Percentiles rank a stretch among this genome's conserved stretches.
Evolutionary conservation across 1,140 invertebrate species (phyloP).

Genomic region (Danaus plexippus): DNA sequence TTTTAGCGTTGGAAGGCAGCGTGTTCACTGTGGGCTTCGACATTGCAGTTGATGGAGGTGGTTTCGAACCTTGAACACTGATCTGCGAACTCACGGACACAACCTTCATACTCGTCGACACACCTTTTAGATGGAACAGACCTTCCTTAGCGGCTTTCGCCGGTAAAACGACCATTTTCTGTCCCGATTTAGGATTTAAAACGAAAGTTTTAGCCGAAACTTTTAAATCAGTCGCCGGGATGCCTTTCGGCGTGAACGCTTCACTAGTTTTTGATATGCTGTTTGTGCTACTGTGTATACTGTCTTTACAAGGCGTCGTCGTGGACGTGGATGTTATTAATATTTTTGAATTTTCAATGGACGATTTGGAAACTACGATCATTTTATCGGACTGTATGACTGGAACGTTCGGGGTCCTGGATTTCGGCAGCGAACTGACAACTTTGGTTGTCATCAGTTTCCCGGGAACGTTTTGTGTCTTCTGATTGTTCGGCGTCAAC

Average conservation of each 20-base stretch:
- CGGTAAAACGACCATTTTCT: slow-evolving; percentile 69
- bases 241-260: slow-evolving; percentile 58
- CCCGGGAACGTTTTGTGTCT: slow-evolving; percentile 44
- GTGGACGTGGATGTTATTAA: slow-evolving; percentile 50
- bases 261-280: slow-evolving; percentile 44
- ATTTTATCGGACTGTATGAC: slow-evolving; percentile 57
- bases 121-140: slow-evolving; percentile 63
- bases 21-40: slow-evolving; percentile 47
- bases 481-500: slow-evolving; percentile 47
- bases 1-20: slow-evolving; percentile 43
- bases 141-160: slow-evolving; percentile 53
- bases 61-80: slow-evolving; percentile 35
- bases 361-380: slow-evolving; percentile 64
- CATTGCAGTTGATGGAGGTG: slow-evolving; percentile 38
- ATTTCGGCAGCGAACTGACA: slow-evolving; percentile 49
- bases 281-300: slow-evolving; percentile 30
- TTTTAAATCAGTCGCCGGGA: slow-evolving; percentile 67
- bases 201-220: slow-evolving; percentile 67
- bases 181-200: slow-evolving; percentile 65
- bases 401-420: slow-evolving; percentile 33
- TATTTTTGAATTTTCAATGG: slow-evolving; percentile 53
- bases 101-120: slow-evolving; percentile 62
- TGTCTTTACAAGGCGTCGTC: slow-evolving; percentile 43
- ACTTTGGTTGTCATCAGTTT: slow-evolving; percentile 67
- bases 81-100: slow-evolving; percentile 62